phyloP scores from a whole-genome alignment of 1,140 invertebrate species.

The Nephila pilipes region DNA sequence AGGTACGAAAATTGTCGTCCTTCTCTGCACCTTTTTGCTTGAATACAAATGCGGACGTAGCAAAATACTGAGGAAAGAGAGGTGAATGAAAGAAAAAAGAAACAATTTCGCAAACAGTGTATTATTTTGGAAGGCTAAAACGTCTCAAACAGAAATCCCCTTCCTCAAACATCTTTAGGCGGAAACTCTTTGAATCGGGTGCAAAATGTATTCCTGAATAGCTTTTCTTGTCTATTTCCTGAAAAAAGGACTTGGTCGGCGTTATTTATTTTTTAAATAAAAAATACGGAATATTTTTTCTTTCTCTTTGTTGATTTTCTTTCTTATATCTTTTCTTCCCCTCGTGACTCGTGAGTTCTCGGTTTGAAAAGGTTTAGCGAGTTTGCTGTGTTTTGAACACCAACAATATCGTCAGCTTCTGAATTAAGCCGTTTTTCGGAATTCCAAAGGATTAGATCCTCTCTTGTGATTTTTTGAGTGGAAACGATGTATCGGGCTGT shows the following conservation, averaged over 20 bases:
- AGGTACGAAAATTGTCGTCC: neutral
- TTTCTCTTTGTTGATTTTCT: neutral
- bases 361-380: neutral
- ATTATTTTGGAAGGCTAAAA: constrained; percentile 64
- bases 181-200: constrained; percentile 46
- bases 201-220: constrained; percentile 68
- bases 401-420: neutral
- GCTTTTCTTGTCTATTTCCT: constrained; percentile 65
- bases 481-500: neutral
- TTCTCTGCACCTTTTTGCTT: constrained; percentile 14
- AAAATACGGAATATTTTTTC: neutral
- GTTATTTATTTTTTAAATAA: constrained; percentile 53
- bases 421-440: neutral
- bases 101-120: constrained; percentile 62
- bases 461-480: constrained; percentile 15
- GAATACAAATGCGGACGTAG: constrained; percentile 58
- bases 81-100: constrained; percentile 12
- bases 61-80: constrained; percentile 8
- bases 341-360: neutral
- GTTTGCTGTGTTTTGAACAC: neutral
- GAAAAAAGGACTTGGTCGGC: constrained; percentile 31
- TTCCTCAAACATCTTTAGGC: constrained; percentile 41
- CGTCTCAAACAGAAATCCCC: constrained; percentile 17
- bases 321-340: neutral
- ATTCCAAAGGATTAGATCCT: neutral